A percentile compares a stretch with the other conserved stretches of the same genome.
Conservation (phyloP, 2,797 vertebrate genomes). For the Esox masquinongy region DNA sequence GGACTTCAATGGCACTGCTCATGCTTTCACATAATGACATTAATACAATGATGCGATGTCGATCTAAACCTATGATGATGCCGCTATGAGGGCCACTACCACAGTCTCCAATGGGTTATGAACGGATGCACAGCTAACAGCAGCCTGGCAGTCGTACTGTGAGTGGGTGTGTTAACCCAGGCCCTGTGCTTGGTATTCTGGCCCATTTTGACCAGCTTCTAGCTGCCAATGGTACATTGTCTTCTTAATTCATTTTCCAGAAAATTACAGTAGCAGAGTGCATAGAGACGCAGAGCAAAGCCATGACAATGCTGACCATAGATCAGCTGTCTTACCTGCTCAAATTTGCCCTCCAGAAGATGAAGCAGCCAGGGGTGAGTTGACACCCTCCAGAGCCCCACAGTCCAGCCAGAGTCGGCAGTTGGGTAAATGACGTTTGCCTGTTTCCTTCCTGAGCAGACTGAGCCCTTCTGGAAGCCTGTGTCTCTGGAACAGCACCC, state of each 20-base stretch:
- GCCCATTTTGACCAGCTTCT: background rate
- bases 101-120: background rate
- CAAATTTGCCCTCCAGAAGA: slow-evolving; percentile 99
- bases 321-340: slow-evolving; percentile 97
- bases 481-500: slow-evolving; percentile 97
- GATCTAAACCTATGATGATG: background rate
- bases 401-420: background rate
- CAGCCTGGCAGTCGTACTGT: background rate
- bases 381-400: background rate
- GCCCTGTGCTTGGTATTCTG: background rate
- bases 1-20: too few species aligned
- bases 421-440: background rate
- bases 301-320: slow-evolving; percentile 97
- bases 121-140: background rate
- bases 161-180: background rate
- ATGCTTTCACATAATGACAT: too few species aligned
- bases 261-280: slow-evolving; percentile 99
- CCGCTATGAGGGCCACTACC: background rate
- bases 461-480: slow-evolving; percentile 97
- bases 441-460: slow-evolving; percentile 73
- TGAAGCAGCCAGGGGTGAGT: slow-evolving; percentile 98
- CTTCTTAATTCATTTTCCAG: slow-evolving; percentile 68
- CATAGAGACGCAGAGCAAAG: slow-evolving; percentile 99
- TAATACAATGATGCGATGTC: too few species aligned
- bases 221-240: background rate